phyloP scores from a whole-genome alignment of 2,888 invertebrate genomes.

The Clitarchus hookeri region DNA sequence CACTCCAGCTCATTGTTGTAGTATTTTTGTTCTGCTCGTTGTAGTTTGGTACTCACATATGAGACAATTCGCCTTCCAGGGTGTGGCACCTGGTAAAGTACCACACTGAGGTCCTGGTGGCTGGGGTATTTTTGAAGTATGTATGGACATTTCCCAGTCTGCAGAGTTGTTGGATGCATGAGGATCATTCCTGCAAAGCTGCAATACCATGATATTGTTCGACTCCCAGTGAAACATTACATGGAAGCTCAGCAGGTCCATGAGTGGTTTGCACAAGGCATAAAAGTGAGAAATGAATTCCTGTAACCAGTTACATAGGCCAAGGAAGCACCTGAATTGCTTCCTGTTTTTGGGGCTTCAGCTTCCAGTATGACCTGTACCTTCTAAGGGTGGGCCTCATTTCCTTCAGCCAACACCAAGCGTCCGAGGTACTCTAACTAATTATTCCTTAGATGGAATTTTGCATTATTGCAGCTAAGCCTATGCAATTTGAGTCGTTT shows the following conservation, averaged over 20 bases:
- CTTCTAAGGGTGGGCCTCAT: constrained; percentile 22
- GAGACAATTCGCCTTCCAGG: background rate
- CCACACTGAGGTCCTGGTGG: background rate
- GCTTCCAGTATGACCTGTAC: background rate
- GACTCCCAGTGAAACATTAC: fast-evolving
- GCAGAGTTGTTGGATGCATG: constrained; percentile 22
- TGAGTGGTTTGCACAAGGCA: no score
- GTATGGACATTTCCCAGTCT: background rate
- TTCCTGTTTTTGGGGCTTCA: no score
- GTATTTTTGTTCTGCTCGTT: background rate
- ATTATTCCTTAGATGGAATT: background rate
- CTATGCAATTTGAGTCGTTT: background rate
- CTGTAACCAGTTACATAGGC: background rate
- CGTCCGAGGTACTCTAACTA: constrained; percentile 24
- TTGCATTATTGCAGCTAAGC: background rate
- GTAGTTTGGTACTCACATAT: background rate
- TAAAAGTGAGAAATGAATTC: background rate
- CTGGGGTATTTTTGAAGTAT: background rate
- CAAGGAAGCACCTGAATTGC: background rate
- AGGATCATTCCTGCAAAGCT: background rate
- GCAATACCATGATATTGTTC: no score
- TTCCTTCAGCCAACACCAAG: constrained; percentile 10
- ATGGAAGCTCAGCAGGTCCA: no score
- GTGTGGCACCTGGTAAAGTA: background rate
- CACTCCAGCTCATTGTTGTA: background rate